phyloP scores from a whole-genome alignment of 2,113 vertebrate genomes.

The Phylloscopus whistleri region DNA sequence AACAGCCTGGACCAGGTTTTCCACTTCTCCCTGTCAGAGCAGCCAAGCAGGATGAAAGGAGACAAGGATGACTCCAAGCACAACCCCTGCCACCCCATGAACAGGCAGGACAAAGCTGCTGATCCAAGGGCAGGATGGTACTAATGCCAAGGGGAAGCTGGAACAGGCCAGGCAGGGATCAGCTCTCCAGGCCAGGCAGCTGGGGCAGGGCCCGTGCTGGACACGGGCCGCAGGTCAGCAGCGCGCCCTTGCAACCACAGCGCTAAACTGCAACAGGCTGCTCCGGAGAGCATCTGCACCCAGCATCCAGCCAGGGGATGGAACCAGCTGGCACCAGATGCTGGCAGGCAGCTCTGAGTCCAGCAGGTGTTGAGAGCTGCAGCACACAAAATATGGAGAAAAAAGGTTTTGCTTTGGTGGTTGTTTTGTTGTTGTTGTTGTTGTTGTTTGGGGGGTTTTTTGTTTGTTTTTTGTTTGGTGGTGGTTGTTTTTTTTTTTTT shows the following conservation, averaged over 20 bases:
- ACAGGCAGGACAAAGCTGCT: neutral
- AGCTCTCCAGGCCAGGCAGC: neutral
- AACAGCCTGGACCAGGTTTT: constrained; percentile 83
- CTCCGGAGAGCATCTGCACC: neutral
- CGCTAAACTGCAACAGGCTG: neutral
- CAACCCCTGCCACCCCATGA: fast-evolving
- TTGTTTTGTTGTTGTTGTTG: too few relatives aligned
- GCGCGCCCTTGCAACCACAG: neutral
- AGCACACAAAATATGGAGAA: neutral
- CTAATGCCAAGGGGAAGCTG: neutral
- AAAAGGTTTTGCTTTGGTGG: fast-evolving
- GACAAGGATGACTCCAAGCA: neutral
- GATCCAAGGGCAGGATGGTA: fast-evolving
- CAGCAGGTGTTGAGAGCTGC: neutral
- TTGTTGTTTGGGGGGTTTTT: too few relatives aligned
- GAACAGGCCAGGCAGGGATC: neutral
- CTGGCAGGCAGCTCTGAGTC: neutral
- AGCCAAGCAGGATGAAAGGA: neutral
- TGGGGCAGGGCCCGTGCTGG: fast-evolving
- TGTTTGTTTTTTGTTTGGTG: too few relatives aligned
- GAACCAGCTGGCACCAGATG: fast-evolving
- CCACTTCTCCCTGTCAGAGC: constrained; percentile 85
- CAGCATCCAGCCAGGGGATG: neutral
- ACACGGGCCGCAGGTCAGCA: neutral
- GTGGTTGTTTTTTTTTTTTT: too few relatives aligned